phyloP scores from a whole-genome alignment of 2,797 vertebrate genomes.

The Hemibagrus guttatus region DNA sequence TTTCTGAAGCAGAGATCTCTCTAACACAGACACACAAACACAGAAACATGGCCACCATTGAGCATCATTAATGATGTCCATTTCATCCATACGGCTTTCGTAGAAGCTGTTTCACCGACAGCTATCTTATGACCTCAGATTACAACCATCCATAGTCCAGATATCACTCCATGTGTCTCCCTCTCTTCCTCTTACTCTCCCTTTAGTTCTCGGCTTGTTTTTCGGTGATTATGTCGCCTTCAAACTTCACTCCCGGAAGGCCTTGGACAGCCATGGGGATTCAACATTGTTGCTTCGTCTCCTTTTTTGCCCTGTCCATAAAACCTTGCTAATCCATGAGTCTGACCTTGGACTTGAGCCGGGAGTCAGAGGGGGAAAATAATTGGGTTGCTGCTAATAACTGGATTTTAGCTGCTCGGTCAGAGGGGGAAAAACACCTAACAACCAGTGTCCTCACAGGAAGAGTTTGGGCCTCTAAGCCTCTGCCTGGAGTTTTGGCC shows the following conservation, averaged over 20 bases:
- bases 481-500: conserved; percentile 60
- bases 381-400: conserved; percentile 84
- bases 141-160: conserved; percentile 65
- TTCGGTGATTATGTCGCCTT: conserved; percentile 74
- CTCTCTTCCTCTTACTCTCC: conserved; percentile 56
- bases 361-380: conserved; percentile 75
- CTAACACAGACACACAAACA: conserved; percentile 25
- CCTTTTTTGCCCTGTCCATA: conserved; percentile 72
- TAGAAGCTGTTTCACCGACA: conserved; percentile 64
- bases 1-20: conserved; percentile 40
- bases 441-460: conserved; percentile 69
- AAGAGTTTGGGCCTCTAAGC: conserved; percentile 65
- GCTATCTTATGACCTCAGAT: conserved; percentile 64
- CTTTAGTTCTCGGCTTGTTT: conserved; percentile 55
- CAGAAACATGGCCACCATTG: conserved; percentile 65
- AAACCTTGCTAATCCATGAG: conserved; percentile 80
- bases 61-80: conserved; percentile 65
- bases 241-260: conserved; percentile 74
- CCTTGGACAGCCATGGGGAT: conserved; percentile 66
- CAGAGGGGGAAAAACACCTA: conserved; percentile 59
- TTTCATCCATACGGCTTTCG: conserved; percentile 73
- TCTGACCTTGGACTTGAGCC: conserved; percentile 80
- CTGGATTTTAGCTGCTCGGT: conserved; percentile 82
- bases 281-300: conserved; percentile 72
- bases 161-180: conserved; percentile 1